These are phyloP conservation scores for Theodoxus fluviatilis DNA, from an alignment of 2,888 invertebrate species.

Conservation along the genomic window DNA sequence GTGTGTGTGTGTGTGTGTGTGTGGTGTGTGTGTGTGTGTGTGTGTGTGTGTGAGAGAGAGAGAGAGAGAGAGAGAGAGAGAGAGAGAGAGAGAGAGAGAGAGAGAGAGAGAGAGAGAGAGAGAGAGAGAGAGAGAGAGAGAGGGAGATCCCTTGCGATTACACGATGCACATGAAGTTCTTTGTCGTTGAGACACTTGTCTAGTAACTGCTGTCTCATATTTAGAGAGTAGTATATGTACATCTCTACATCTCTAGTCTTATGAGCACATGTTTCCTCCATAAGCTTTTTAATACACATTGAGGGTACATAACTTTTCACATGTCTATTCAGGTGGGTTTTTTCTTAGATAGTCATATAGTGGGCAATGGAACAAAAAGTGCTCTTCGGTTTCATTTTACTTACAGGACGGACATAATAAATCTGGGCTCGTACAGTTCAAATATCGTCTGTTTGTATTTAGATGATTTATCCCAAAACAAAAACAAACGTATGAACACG, in stretches of 20 bases:
- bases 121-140: slow-evolving; percentile 24
- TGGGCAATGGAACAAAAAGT: no score
- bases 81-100: slow-evolving; percentile 29
- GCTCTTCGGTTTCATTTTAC: no score
- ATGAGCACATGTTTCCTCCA: no score
- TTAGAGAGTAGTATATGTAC: no score
- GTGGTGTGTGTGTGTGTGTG: background rate
- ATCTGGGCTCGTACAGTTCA: no score
- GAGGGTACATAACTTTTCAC: background rate
- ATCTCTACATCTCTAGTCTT: no score
- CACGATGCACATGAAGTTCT: no score
- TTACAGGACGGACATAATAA: no score
- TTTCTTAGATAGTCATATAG: no score
- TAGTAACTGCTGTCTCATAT: background rate
- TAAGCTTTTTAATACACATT: slow-evolving; percentile 9
- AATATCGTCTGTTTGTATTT: no score
- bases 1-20: background rate
- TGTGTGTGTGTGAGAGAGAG: background rate
- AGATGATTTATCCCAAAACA: no score
- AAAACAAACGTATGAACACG: background rate
- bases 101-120: slow-evolving; percentile 29
- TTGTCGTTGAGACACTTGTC: no score
- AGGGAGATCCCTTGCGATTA: background rate
- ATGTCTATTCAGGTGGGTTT: background rate
- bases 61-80: slow-evolving; percentile 23